Conservation (phyloP, 2,113 vertebrate species). For the Prolemur simus region DNA sequence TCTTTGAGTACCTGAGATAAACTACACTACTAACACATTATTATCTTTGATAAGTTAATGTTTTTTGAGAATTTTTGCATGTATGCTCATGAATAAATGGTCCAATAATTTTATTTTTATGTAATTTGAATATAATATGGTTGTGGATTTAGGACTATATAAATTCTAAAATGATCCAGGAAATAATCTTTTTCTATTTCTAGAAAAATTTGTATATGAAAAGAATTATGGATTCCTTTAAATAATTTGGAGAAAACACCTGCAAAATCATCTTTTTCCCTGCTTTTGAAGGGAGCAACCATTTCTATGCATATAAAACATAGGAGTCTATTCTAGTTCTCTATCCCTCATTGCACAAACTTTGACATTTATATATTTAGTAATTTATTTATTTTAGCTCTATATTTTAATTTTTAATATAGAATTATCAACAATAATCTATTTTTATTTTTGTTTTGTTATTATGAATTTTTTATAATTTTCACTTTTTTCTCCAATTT, state of each 20-base stretch:
- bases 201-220: background rate
- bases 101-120: background rate
- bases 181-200: background rate
- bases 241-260: background rate
- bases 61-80: background rate
- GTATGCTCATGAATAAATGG: background rate
- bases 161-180: background rate
- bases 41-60: background rate
- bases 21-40: background rate
- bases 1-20: background rate
- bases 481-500: background rate
- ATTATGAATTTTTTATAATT: background rate
- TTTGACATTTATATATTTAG: background rate
- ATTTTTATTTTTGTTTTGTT: background rate
- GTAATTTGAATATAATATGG: background rate
- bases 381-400: background rate
- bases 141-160: background rate
- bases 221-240: background rate
- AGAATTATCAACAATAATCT: background rate
- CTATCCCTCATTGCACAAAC: background rate
- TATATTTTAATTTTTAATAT: background rate
- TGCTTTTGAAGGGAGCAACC: background rate
- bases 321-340: background rate
- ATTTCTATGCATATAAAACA: no score
- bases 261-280: background rate